phyloP scores from a whole-genome alignment of 2,113 vertebrate species.

The Archilochus colubris region DNA sequence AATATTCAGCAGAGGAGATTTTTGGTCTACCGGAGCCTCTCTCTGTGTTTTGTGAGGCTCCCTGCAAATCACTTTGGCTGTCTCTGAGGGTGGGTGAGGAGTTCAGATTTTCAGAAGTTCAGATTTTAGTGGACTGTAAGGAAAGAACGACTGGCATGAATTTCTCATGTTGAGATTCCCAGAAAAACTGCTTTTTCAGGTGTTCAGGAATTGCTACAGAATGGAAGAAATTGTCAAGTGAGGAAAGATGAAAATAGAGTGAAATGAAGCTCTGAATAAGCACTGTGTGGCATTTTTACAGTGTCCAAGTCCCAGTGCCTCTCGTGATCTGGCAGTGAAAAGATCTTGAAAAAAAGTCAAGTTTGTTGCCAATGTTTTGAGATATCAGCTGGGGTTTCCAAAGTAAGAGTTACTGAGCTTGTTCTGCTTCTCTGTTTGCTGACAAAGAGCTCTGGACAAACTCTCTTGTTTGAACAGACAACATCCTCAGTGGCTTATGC shows the following conservation, averaged over 20 bases:
- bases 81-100: neutral
- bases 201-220: neutral
- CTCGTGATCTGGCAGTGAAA: neutral
- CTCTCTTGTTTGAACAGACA: constrained; percentile 15
- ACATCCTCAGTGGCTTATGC: neutral
- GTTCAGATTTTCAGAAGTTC: neutral
- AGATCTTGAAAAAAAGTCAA: neutral
- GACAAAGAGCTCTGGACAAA: neutral
- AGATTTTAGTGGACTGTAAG: neutral
- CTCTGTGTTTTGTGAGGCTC: neutral
- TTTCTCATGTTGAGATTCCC: neutral
- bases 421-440: neutral
- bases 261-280: neutral
- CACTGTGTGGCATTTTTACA: neutral
- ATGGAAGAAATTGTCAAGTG: neutral
- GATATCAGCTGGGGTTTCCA: neutral
- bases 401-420: neutral
- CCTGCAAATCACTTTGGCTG: neutral
- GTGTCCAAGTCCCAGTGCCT: neutral
- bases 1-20: neutral
- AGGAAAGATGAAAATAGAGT: neutral
- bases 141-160: neutral
- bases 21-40: neutral
- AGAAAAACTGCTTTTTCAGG: neutral
- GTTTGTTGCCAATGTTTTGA: neutral